phyloP scores from a whole-genome alignment of 2,113 vertebrate species.

The Cyprinus carpio region DNA sequence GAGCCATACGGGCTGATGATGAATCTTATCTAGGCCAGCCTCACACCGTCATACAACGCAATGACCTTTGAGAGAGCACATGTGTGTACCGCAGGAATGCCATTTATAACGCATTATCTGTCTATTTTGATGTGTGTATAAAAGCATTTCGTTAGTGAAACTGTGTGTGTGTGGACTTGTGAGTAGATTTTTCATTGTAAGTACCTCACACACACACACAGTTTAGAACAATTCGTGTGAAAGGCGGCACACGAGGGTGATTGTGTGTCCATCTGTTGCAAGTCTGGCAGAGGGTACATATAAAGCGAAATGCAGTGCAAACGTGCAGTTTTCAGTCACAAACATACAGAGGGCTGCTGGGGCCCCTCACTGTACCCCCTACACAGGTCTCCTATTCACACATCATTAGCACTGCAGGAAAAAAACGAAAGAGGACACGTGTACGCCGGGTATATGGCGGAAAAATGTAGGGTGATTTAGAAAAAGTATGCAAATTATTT shows the following conservation, averaged over 20 bases:
- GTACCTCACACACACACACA: constrained; percentile 41
- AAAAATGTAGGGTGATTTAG: neutral
- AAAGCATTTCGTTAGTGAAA: neutral
- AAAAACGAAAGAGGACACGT: constrained; percentile 33
- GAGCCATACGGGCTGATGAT: constrained; percentile 48
- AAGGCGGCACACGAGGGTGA: constrained; percentile 32
- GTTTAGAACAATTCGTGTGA: constrained; percentile 37
- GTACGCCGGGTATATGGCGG: neutral
- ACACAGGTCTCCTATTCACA: constrained; percentile 39
- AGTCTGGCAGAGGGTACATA: neutral
- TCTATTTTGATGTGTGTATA: neutral
- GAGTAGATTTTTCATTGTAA: constrained; percentile 41
- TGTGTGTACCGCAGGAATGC: neutral
- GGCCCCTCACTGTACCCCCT: constrained; percentile 34
- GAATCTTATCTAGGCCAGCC: constrained; percentile 63
- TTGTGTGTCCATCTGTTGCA: constrained; percentile 60
- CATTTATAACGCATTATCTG: neutral
- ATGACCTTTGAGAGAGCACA: constrained; percentile 63
- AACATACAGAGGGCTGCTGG: constrained; percentile 20
- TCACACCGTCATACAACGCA: constrained; percentile 51
- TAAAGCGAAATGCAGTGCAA: constrained; percentile 23
- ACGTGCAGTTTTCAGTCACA: constrained; percentile 34
- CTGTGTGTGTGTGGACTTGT: neutral
- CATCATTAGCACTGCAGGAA: constrained; percentile 9
- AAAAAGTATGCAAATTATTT: constrained; percentile 18